Conservation (phyloP, 2,113 vertebrate species). For the Heptranchias perlo region DNA sequence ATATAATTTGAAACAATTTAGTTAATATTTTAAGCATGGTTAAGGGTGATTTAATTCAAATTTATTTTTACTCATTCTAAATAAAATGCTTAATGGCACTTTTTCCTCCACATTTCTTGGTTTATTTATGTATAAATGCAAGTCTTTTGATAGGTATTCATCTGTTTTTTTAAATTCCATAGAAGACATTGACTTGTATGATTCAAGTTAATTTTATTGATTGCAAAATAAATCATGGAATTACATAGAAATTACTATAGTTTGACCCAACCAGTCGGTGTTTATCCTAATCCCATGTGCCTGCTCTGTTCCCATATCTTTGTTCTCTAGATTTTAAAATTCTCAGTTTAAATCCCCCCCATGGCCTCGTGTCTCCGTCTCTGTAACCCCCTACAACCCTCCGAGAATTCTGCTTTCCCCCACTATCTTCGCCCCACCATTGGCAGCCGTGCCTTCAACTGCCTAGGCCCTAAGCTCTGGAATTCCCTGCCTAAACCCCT, state of each 20-base stretch:
- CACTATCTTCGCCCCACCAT: background rate
- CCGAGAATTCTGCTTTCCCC: too few species aligned
- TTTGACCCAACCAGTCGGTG: background rate
- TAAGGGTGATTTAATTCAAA: slow-evolving; percentile 25
- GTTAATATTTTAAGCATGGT: slow-evolving; percentile 36
- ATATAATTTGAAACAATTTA: slow-evolving; percentile 11
- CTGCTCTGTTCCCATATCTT: too few species aligned
- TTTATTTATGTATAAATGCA: slow-evolving; percentile 14
- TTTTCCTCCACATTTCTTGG: slow-evolving; percentile 20
- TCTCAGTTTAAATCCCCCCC: too few species aligned
- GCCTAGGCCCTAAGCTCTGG: background rate
- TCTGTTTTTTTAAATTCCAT: slow-evolving; percentile 4
- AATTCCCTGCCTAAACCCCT: background rate
- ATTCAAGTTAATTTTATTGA: background rate
- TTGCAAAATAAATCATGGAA: background rate
- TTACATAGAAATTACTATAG: too few species aligned
- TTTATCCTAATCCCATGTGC: background rate
- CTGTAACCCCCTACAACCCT: too few species aligned
- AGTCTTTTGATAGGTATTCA: background rate
- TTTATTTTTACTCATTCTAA: slow-evolving; percentile 38
- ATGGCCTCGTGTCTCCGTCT: too few species aligned
- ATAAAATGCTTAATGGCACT: slow-evolving; percentile 36
- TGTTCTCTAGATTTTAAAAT: too few species aligned
- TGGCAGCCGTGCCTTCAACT: background rate
- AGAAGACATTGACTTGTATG: background rate